Evolutionary conservation across 2,113 vertebrate species (phyloP), one percentile per base, ranked within the genome.

Genomic region (Ptyas mucosa): DNA sequence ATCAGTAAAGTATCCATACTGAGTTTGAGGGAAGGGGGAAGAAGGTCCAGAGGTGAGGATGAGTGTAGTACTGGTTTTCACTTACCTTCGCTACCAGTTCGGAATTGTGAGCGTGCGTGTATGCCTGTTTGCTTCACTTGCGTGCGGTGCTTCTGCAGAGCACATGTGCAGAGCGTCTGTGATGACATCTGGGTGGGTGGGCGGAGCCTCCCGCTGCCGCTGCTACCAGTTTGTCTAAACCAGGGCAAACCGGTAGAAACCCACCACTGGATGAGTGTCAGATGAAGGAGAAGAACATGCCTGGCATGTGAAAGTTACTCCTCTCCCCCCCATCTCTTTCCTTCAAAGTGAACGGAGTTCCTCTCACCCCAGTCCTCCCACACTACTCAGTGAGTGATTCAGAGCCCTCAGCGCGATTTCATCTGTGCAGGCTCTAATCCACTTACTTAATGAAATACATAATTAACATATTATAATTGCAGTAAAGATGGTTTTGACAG

Each of bases 401-500:
- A 98, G 97, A 98, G 97, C 97, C 97, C 97, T 97, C 97, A 98
- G 98, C 97, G 96, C 98, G 98, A 98, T 98, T 98, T 98, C 98
- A 98, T 98, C 98, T 98, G 98, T 98, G 97, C 97, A 98, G 97
- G 96, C 98, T 98, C 98, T 98, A 98, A 98, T 98, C 98, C 98
- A 99, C 98, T 98, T 99, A 99, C 99, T 99, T 99, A 99, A 99
- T 99, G 98, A 99, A 99, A 99, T 98, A 99, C 98, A 98, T 99
- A 99, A 99, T 99, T 99, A 99, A 99, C 99, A 99, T 99, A 99
- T 99, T 99, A 99, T 99, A 99, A 99, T 99, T 99, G 99, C 98
- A 98, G 98, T 99, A 99, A 99, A 99, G 99, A 99, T 99, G 99
- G 98, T 99, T 99, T 99, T 99, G 99, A 99, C 99, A 99, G 99